phyloP scores from a whole-genome alignment of 92 coral and sea anemone genomes.

The Heliopora coerulea region DNA sequence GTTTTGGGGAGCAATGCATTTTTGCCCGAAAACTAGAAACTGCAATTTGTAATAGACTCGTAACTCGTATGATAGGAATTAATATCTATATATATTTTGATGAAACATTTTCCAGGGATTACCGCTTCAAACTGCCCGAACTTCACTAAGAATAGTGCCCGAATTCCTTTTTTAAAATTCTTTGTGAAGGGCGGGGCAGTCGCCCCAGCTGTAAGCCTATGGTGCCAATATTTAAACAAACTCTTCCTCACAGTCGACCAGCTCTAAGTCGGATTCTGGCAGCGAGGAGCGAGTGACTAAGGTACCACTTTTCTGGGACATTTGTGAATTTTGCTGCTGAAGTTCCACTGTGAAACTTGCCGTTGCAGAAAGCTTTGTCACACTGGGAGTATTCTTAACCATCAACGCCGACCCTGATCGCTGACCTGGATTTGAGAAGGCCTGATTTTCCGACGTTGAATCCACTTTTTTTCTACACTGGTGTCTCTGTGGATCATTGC shows the following conservation, averaged over 20 bases:
- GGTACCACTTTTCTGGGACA: neutral
- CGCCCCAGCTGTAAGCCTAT: neutral
- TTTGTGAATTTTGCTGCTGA: neutral
- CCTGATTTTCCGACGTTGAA: slow-evolving; percentile 1
- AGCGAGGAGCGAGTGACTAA: slow-evolving; percentile 10
- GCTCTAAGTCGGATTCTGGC: slow-evolving; percentile 12
- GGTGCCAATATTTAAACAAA: slow-evolving; percentile 18
- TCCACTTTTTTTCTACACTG: slow-evolving; percentile 10
- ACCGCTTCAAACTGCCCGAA: no score
- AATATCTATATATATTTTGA: no score
- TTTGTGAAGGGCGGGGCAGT: no score
- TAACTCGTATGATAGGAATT: no score
- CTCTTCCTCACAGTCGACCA: slow-evolving; percentile 35
- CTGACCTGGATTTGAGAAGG: neutral
- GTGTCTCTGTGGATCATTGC: neutral
- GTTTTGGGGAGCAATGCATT: no score
- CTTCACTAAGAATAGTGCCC: no score
- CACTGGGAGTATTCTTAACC: slow-evolving; percentile 1
- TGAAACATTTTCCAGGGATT: no score
- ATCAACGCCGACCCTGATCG: neutral
- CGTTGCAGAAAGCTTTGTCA: slow-evolving; percentile 27
- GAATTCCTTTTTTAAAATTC: no score
- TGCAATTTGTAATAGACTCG: no score
- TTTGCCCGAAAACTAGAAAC: no score
- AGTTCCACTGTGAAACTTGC: slow-evolving; percentile 41